phyloP scores from a whole-genome alignment of 2,797 vertebrate genomes.

The Onychomys arenicola region DNA sequence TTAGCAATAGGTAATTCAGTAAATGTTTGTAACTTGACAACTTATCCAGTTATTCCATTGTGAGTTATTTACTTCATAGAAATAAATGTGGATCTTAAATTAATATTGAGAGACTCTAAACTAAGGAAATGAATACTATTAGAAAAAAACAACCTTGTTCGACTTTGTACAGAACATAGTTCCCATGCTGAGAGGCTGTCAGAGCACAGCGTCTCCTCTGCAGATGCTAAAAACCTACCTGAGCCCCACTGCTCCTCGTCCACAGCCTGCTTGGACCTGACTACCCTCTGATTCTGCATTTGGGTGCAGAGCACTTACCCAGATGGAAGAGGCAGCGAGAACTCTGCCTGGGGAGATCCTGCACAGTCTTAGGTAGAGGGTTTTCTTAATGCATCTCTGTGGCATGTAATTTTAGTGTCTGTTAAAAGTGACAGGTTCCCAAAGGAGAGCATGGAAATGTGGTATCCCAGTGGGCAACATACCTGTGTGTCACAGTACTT shows the following conservation, averaged over 20 bases:
- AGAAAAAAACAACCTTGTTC: background rate
- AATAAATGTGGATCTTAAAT: background rate
- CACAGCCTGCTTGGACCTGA: no score
- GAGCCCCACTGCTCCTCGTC: no score
- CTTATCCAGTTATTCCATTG: background rate
- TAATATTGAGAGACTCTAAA: background rate
- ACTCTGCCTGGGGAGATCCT: background rate
- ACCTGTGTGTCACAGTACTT: no score
- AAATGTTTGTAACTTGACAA: background rate
- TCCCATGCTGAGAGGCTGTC: no score
- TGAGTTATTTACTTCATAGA: background rate
- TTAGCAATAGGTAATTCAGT: background rate
- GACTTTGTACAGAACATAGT: no score
- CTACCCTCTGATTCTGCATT: no score
- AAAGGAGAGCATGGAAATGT: background rate
- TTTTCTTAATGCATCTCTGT: background rate
- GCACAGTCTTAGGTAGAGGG: no score
- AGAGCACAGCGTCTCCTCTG: background rate
- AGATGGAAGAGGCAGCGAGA: rapidly evolving
- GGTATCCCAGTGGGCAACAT: background rate
- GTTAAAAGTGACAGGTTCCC: background rate
- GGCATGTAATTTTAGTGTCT: background rate
- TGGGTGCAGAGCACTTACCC: background rate
- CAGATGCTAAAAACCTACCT: background rate
- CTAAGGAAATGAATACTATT: background rate